Percentiles rank a stretch among this genome's conserved stretches.
These are phyloP conservation scores for Actinemys pallida DNA, from an alignment of 2,113 vertebrate genomes.

Conservation along the genomic window DNA sequence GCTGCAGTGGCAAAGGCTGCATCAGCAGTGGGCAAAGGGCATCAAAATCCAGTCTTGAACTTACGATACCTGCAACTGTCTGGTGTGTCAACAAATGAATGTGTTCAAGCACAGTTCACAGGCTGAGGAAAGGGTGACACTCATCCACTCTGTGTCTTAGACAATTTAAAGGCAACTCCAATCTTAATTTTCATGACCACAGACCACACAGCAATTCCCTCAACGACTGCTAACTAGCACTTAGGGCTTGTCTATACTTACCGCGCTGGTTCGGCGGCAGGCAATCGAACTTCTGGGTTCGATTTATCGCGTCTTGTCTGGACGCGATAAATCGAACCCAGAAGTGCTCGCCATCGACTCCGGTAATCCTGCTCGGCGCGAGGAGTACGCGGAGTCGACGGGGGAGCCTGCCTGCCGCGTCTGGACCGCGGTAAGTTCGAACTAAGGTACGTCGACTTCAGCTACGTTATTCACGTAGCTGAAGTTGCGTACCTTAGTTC, in stretches of 20 bases:
- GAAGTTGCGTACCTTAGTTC: too few relatives aligned
- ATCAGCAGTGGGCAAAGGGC: background rate
- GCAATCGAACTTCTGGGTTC: too few relatives aligned
- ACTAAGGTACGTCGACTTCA: too few relatives aligned
- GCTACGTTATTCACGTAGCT: too few relatives aligned
- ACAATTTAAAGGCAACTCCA: background rate
- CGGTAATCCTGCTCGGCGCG: too few relatives aligned
- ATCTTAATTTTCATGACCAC: background rate
- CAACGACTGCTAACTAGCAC: background rate
- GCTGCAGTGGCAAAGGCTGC: background rate
- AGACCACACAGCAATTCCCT: background rate
- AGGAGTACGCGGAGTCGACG: too few relatives aligned
- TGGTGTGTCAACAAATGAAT: background rate
- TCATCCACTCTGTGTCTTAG: background rate
- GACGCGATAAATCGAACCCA: too few relatives aligned
- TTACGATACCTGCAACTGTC: conserved; percentile 2
- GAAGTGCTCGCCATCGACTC: too few relatives aligned
- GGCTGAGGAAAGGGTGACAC: background rate
- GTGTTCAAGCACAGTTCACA: background rate
- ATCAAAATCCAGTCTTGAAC: background rate
- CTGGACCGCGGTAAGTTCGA: too few relatives aligned
- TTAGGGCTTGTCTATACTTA: background rate
- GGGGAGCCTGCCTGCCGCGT: too few relatives aligned
- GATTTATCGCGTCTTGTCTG: too few relatives aligned
- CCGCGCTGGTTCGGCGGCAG: too few relatives aligned